Evolutionary conservation across 2,888 invertebrate genomes (phyloP), one percentile per base, ranked within the genome.

Genomic region (Sphinx pinastri): DNA sequence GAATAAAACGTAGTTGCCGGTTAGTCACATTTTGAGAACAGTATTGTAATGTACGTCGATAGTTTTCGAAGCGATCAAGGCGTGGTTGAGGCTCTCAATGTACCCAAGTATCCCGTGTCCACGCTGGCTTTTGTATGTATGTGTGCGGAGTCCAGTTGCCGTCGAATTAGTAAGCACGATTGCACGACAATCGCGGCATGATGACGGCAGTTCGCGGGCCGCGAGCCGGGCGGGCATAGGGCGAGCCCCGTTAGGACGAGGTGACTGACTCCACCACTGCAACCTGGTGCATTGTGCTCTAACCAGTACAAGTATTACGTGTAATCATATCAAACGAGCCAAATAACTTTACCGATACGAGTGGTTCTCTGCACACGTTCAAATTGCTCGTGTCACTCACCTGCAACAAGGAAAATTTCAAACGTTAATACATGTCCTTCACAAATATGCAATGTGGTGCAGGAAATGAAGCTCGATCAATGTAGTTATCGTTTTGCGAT

Each of bases 251-350:
- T 93, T 93, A 93, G 88, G 87, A 85, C 88, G 93, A 88, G 93
- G 93, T 93, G 93, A 93, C 87, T 93, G 93, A 93, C 93, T 90
- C 85, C 82, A 87, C 83, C 89, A 88, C 86, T 91, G 91, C 91
- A 92, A 88, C 92, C 91, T 92, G 93, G 93, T 92, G 93, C 93
- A 94, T 93, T 93, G 93, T 92, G 93, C 93, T 92, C 90, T 91
- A 93, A 93, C 90, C 91, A 92, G 93, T 91, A 91, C 93, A 88
- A 63, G 84, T 85, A 89, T 87, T 91, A 88, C 88, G 88, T 88
- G 87, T 89, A 87, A 88, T 88, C 88, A 88, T 88, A 90, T 88
- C 84, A 86, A 84, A 80, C 81, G 80, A 84, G 82, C 84, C 81
- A 84, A 82, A 86, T 77, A 83, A 84, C 81, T 85, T 89, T 86